These are phyloP conservation scores for Enteromius paludinosus DNA, from an alignment of 2,797 vertebrate species.

Conservation along the genomic window DNA sequence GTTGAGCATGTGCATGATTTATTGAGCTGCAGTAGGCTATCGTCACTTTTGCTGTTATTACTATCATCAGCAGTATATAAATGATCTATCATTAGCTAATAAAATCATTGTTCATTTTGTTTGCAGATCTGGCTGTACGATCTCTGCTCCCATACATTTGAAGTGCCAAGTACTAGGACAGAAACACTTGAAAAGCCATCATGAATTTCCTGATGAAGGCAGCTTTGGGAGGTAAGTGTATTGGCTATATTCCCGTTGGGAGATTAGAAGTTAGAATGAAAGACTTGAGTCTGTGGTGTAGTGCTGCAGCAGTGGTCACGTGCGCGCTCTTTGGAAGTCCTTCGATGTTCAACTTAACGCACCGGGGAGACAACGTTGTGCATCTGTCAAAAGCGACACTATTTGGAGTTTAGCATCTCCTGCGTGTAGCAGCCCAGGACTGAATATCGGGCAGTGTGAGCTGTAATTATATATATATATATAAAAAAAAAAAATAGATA, in stretches of 20 bases:
- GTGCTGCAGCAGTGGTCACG: constrained; percentile 53
- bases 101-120: neutral
- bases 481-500: neutral
- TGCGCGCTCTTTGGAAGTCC: constrained; percentile 2
- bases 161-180: constrained; percentile 12
- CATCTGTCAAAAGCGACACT: constrained; percentile 23
- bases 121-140: constrained; percentile 27
- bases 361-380: constrained; percentile 2
- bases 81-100: neutral
- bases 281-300: constrained; percentile 47
- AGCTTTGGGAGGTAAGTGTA: constrained; percentile 90
- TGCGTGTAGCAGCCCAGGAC: neutral
- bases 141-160: neutral
- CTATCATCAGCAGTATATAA: too few species aligned
- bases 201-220: constrained; percentile 98
- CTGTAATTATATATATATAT: neutral
- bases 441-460: neutral
- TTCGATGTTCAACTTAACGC: constrained; percentile 23
- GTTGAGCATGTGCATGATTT: constrained; percentile 17
- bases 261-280: constrained; percentile 38
- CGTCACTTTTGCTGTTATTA: neutral
- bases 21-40: constrained; percentile 4
- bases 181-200: constrained; percentile 54
- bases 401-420: constrained; percentile 9
- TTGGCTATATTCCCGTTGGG: neutral